A percentile compares a stretch with the other conserved stretches of the same genome.
Evolutionary conservation across 23 tunicate genomes (phyloP).

Genomic region (Clavelina lepadiformis): DNA sequence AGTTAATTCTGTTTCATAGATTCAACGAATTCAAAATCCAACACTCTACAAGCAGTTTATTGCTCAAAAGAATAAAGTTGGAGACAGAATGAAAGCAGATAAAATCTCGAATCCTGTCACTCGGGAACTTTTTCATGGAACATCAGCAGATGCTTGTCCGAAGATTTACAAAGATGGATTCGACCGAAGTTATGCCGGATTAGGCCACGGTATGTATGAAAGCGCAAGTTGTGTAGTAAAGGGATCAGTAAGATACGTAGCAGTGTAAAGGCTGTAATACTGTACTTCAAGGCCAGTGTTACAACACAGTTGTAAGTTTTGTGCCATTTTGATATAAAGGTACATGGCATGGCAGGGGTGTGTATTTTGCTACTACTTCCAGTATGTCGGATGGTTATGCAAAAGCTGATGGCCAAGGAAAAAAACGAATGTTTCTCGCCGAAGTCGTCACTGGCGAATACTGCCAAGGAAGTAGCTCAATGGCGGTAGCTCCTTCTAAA

Average conservation of each 20-base stretch:
- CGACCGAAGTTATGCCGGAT: slow-evolving; percentile 75
- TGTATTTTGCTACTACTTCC: slow-evolving; percentile 58
- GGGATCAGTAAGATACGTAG: too few species aligned
- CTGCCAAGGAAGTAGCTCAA: slow-evolving; percentile 29
- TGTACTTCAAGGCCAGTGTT: too few species aligned
- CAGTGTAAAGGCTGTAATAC: too few species aligned
- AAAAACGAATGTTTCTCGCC: slow-evolving; percentile 54
- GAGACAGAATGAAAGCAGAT: slow-evolving; percentile 14
- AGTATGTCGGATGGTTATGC: slow-evolving; percentile 50
- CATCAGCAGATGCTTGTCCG: slow-evolving; percentile 18
- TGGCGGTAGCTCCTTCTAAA: slow-evolving; percentile 12
- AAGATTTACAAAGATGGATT: slow-evolving; percentile 55
- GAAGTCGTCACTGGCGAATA: slow-evolving; percentile 74
- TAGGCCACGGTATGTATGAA: too few species aligned
- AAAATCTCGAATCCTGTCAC: slow-evolving; percentile 9
- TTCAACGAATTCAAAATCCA: slow-evolving; percentile 59
- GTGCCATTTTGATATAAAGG: too few species aligned
- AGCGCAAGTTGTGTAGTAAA: too few species aligned
- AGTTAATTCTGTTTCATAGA: too few species aligned
- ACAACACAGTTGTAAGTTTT: too few species aligned
- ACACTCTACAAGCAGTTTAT: slow-evolving; percentile 65
- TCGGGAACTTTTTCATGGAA: slow-evolving; percentile 63
- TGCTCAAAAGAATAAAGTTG: slow-evolving; percentile 52
- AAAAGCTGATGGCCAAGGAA: not conserved
- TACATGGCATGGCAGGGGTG: slow-evolving; percentile 55